A percentile compares a stretch with the other conserved stretches of the same genome.
phyloP scores from a whole-genome alignment of 2,113 vertebrate species.

The Porphyrio hochstetteri region DNA sequence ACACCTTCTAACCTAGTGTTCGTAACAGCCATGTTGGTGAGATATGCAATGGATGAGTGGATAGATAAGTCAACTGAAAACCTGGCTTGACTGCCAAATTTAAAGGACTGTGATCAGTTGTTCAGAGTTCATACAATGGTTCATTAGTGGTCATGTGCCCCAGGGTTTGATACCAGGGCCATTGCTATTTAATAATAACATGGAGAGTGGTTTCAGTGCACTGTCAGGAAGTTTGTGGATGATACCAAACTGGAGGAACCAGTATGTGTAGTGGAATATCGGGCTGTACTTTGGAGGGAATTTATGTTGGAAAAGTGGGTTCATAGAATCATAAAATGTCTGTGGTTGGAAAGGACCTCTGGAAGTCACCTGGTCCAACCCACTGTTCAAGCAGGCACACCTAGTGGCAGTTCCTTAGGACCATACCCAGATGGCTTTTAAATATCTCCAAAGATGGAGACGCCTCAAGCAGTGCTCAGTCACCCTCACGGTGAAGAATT shows the following conservation, averaged over 20 bases:
- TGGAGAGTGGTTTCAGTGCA: not conserved
- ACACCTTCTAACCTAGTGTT: rapidly evolving
- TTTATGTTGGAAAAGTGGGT: not conserved
- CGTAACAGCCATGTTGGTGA: not conserved
- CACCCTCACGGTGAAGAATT: not conserved
- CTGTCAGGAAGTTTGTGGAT: not conserved
- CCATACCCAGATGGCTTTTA: not conserved
- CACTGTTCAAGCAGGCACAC: not conserved
- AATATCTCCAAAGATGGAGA: not conserved
- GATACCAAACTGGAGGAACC: not conserved
- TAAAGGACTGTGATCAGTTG: not conserved
- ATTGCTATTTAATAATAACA: rapidly evolving
- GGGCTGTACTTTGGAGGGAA: not conserved
- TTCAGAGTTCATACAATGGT: not conserved
- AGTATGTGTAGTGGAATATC: not conserved
- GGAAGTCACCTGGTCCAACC: not conserved
- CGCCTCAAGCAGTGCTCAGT: not conserved
- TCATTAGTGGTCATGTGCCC: rapidly evolving
- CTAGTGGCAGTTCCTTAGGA: not conserved
- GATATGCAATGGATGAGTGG: not conserved
- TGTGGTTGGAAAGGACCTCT: not conserved
- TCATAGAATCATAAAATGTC: not conserved
- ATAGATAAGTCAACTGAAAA: not conserved
- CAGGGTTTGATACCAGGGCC: not conserved
- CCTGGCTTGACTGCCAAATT: not conserved